Conservation (phyloP, 2,888 invertebrate genomes). For the Scaptomyza reducta region DNA sequence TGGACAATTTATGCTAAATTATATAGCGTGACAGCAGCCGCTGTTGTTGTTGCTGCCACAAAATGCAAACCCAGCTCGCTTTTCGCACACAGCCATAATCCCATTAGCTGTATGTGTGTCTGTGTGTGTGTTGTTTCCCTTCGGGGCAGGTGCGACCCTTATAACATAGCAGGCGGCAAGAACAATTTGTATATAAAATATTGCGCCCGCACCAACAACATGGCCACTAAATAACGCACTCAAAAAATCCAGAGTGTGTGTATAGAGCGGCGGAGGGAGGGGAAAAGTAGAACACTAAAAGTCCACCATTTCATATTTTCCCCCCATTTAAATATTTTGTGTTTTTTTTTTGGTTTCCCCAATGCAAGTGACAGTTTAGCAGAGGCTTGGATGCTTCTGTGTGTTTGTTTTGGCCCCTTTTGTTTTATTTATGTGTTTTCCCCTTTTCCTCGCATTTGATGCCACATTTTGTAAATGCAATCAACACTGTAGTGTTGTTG, state of each 20-base stretch:
- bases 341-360: constrained; percentile 2
- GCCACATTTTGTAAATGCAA: neutral
- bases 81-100: constrained; percentile 52
- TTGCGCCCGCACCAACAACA: constrained; percentile 65
- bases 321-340: neutral
- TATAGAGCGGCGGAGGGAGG: neutral
- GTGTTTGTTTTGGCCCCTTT: neutral
- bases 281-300: constrained; percentile 29
- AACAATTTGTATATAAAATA: constrained; percentile 73
- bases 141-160: constrained; percentile 68
- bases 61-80: constrained; percentile 47
- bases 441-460: neutral
- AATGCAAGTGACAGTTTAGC: constrained; percentile 55
- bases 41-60: neutral
- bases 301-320: constrained; percentile 25
- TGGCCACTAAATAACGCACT: constrained; percentile 53
- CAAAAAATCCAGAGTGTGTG: constrained; percentile 3
- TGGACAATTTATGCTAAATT: constrained; percentile 78
- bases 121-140: constrained; percentile 24
- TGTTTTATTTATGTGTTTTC: constrained; percentile 2
- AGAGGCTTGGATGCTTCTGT: constrained; percentile 2
- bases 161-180: constrained; percentile 52
- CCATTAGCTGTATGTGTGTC: constrained; percentile 33
- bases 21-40: constrained; percentile 64
- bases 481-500: neutral